phyloP scores from a whole-genome alignment of 2,113 vertebrate species.

The Gallinago media region DNA sequence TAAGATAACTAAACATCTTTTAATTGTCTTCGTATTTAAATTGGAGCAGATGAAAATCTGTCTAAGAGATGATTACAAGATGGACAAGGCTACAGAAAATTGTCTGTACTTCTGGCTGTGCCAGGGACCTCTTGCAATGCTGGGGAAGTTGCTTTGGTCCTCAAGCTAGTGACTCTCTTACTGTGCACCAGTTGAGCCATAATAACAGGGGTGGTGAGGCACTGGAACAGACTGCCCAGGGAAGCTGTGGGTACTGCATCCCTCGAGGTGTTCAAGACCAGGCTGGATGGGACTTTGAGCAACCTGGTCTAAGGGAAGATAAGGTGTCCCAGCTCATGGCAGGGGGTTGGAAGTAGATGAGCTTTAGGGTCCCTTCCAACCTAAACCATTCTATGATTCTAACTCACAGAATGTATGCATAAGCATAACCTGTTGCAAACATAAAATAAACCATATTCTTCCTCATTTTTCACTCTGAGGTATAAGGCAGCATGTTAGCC shows the following conservation, averaged over 20 bases:
- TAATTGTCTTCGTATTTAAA: not conserved
- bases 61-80: not conserved
- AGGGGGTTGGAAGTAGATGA: not conserved
- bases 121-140: not conserved
- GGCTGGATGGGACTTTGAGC: not conserved
- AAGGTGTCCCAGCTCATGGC: not conserved
- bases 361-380: not conserved
- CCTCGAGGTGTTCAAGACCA: not conserved
- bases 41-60: not conserved
- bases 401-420: not conserved
- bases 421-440: not conserved
- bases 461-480: not conserved
- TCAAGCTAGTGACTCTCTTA: not conserved
- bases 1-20: not conserved
- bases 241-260: not conserved
- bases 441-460: not conserved
- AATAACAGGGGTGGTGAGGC: not conserved
- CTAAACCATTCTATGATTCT: not conserved
- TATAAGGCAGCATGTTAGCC: not conserved
- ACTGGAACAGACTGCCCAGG: not conserved
- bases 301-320: not conserved
- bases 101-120: not conserved
- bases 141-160: not conserved
- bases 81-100: not conserved
- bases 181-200: not conserved